Base-by-base conservation (phyloP, 1,140 invertebrate genomes). In the Ceratitis capitata region DNA sequence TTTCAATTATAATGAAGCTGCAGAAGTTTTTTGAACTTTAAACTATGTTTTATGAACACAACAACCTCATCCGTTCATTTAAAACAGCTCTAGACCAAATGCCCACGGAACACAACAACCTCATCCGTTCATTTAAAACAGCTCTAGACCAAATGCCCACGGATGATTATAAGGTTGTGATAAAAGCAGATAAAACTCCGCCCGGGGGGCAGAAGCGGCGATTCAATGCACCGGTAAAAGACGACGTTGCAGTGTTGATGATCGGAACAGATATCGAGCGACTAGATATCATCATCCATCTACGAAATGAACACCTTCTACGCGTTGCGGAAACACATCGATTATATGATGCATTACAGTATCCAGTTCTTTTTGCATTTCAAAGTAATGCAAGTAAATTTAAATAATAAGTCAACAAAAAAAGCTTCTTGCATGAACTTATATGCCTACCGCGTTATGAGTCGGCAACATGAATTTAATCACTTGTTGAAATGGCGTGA, bases 211-310 rank as follows among this genome's bases (percentile, higher is more conserved):
- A 94, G 85, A 86, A 74, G 83, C 83, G 92, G 56, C 53, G 88
- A 14, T 93, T 90, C 85, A 94, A 93, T 88, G 91, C 88, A 78
- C 91, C 92, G 78, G 88, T 86, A 39, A 87, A 89, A 23, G 87
- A 92, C 87, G 91, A 93, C 89, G 91, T 93, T 35, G 91, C 90
- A 23, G 87, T 91, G 47, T 86, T 93, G 5, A 88, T 93, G 19
- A 89, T 91, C 16, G 92, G 91, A 5, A 88, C 85, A 35, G 23
- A 85, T 16, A 53, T 64, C 12, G n/a, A 86, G 26, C 26, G 12
- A 19, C 84, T 6, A 6, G 19, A 53, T 53, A 53, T 53, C 19
- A 19, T 53, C n/a, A 47, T 47, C 45, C 45, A 47, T 47, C 45
- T 47, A 5, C 45, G 45, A 47, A 47, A 47, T 47, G 45, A 47